These are phyloP conservation scores for Drosophila neocordata DNA, from an alignment of 1,140 invertebrate genomes.

Conservation along the genomic window DNA sequence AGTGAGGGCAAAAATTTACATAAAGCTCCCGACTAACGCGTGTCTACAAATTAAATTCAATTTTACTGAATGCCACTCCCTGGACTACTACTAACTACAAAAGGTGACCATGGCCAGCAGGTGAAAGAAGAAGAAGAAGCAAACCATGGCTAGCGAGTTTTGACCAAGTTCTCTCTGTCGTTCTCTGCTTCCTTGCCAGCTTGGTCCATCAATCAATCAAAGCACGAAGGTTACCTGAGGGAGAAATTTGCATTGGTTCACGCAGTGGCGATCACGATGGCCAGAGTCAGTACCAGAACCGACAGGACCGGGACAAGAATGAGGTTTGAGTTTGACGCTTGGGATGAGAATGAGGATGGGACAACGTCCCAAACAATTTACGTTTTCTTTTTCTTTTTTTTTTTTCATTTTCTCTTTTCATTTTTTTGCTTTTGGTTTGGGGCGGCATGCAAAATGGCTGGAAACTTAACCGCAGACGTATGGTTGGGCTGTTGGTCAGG, in stretches of 20 bases:
- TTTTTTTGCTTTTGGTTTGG: slow-evolving; percentile 4
- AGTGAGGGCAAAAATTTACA: slow-evolving; percentile 47
- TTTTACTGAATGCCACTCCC: slow-evolving; percentile 43
- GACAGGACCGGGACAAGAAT: neutral
- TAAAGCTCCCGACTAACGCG: slow-evolving; percentile 52
- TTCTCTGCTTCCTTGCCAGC: slow-evolving; percentile 6
- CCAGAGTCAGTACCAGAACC: slow-evolving; percentile 4
- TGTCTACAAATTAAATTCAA: slow-evolving; percentile 78
- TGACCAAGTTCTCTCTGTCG: neutral
- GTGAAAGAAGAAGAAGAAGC: neutral
- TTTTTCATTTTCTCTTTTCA: slow-evolving; percentile 16
- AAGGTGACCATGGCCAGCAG: slow-evolving; percentile 43
- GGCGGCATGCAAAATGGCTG: slow-evolving; percentile 28
- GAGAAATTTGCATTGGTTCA: slow-evolving; percentile 78
- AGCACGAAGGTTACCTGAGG: slow-evolving; percentile 78
- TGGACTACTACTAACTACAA: slow-evolving; percentile 21
- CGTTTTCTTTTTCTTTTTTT: slow-evolving; percentile 15
- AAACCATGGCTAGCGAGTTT: neutral
- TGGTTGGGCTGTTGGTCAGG: slow-evolving; percentile 26
- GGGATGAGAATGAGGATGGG: neutral
- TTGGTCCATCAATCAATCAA: slow-evolving; percentile 75
- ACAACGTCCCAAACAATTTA: slow-evolving; percentile 73
- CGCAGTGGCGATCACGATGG: slow-evolving; percentile 44
- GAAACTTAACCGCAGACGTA: slow-evolving; percentile 76
- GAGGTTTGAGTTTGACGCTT: neutral